phyloP scores from a whole-genome alignment of 1,140 invertebrate species.

The Drosophila watanabei region DNA sequence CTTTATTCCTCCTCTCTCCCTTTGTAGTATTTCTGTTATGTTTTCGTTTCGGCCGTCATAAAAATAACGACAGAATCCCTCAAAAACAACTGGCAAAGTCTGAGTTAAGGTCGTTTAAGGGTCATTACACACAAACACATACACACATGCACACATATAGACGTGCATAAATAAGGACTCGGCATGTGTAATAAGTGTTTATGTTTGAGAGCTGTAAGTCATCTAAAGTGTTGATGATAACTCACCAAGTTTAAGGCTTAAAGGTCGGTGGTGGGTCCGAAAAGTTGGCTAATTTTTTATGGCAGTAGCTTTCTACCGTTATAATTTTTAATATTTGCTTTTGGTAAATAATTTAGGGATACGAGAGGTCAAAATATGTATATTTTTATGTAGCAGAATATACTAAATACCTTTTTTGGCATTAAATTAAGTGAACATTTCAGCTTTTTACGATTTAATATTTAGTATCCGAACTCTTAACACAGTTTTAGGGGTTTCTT shows the following conservation, averaged over 20 bases:
- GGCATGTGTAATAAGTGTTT: constrained; percentile 23
- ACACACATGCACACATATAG: neutral
- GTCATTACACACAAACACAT: constrained; percentile 52
- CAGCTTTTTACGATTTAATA: no score
- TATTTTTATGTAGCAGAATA: neutral
- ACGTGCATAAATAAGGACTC: constrained; percentile 3
- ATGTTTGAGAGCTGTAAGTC: constrained; percentile 26
- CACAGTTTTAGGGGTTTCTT: no score
- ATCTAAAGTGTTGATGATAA: constrained; percentile 46
- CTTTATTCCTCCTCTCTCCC: no score
- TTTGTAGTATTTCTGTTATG: neutral
- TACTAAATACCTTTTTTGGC: neutral
- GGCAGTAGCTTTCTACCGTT: neutral
- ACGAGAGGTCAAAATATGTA: neutral
- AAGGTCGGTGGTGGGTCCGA: neutral
- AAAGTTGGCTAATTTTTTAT: constrained; percentile 30
- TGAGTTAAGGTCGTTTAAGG: constrained; percentile 66
- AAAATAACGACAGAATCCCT: constrained; percentile 48
- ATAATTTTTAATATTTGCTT: neutral
- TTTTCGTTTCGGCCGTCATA: constrained; percentile 39
- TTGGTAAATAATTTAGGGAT: neutral
- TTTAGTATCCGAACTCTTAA: no score
- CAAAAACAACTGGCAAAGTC: constrained; percentile 41
- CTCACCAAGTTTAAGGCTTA: constrained; percentile 23
- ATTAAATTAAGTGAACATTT: no score